Evolutionary conservation across 1,140 invertebrate species (phyloP).

Genomic region (Drosophila pandora): DNA sequence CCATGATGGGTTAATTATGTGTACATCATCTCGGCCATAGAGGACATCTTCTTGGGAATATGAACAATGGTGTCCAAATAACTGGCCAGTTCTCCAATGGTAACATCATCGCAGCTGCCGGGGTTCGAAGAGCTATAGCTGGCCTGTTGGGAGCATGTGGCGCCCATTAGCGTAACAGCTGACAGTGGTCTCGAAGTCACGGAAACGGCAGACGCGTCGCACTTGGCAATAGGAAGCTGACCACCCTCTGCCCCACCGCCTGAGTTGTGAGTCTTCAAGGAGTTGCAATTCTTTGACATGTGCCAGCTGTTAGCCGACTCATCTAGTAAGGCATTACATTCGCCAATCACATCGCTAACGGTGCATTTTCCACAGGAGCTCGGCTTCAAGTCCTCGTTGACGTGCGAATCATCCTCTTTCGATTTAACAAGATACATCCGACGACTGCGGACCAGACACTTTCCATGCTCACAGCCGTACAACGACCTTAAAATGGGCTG

Average conservation of each 20-base stretch:
- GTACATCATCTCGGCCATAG: slow-evolving; percentile 99
- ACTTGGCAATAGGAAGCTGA: not conserved
- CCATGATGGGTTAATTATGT: slow-evolving; percentile 85
- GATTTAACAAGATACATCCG: slow-evolving; percentile 15
- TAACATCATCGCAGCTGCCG: slow-evolving; percentile 88
- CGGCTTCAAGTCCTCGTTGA: slow-evolving; percentile 16
- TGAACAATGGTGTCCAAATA: slow-evolving; percentile 97
- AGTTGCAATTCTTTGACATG: slow-evolving; percentile 48
- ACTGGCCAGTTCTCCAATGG: slow-evolving; percentile 95
- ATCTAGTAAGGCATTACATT: slow-evolving; percentile 62
- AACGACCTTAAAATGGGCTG: slow-evolving; percentile 59
- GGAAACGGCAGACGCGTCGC: not conserved
- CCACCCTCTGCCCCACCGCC: not conserved
- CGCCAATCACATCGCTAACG: slow-evolving; percentile 67
- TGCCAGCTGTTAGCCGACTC: slow-evolving; percentile 33
- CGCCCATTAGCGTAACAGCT: slow-evolving; percentile 16
- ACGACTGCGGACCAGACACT: slow-evolving; percentile 33
- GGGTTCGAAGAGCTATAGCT: slow-evolving; percentile 84
- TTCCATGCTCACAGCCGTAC: slow-evolving; percentile 50
- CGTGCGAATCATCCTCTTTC: slow-evolving; percentile 27
- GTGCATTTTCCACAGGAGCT: slow-evolving; percentile 35
- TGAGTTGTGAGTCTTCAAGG: slow-evolving; percentile 26
- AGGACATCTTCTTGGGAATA: slow-evolving; percentile 98
- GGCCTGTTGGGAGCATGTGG: slow-evolving; percentile 87
- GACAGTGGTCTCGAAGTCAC: slow-evolving; percentile 6